Evolutionary conservation across 2,888 invertebrate species (phyloP), one percentile per base, ranked within the genome.

Genomic region (Muscina levida): DNA sequence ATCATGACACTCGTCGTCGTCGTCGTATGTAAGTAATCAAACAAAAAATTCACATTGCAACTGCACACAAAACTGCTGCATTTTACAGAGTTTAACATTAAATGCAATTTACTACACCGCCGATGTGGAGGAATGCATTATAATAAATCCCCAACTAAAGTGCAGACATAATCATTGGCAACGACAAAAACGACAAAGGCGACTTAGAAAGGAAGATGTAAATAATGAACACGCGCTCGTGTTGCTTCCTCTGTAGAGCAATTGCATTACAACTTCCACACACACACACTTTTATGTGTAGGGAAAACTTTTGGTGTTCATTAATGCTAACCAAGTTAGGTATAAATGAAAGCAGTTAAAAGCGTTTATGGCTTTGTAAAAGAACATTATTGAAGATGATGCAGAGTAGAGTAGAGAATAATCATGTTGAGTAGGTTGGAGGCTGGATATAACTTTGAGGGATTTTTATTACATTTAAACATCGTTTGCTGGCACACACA

Each of bases 91-190:
- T 72, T 71, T 39, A 62, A 62, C 62, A 42, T 62, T 22, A 62
- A 22, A 39, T 42, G 62, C 42, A 62, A 22, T 24, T 57, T 19
- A n/a, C 19, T 57, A 22, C 39, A 10, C 5, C 22, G 42, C 13
- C 10, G 17, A 51, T 39, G 62, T 70, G n/a, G 26, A 57, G 68
- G 62, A 56, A 70, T 56, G 53, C 10, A 53, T 62, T 59, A 72
- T 22, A 72, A 72, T 37, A 72, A 72, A 76, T 48, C 65, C 72
- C 67, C 71, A 51, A 70, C 68, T 68, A 72, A 81, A 81, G 51
- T 62, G 51, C 77, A 77, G 72, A 73, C 77, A 57, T 67, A 77
- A 68, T 72, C 48, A 72, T 76, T 76, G 71, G 51, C 66, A 57
- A 48, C 70, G 31, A 72, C n/a, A 24, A n/a, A n/a, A n/a, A n/a